Conservation (phyloP, 2,888 invertebrate species). For the Aspidiotus rigidus region DNA sequence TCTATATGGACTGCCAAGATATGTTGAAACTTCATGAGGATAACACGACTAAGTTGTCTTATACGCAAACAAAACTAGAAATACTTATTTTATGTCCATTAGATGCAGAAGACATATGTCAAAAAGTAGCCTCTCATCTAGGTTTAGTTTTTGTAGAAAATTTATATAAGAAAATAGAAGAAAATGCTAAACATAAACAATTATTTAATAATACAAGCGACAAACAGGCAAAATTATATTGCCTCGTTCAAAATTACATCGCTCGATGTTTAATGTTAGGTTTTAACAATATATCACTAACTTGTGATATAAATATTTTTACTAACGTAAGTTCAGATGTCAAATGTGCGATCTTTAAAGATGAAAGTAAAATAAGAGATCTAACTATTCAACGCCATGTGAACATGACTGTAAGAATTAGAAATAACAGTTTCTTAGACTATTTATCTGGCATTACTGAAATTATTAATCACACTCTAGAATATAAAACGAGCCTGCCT, state of each 20-base stretch:
- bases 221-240: background rate
- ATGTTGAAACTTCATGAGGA: background rate
- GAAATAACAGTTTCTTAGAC: background rate
- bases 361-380: constrained; percentile 1
- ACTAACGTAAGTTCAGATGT: background rate
- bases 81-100: constrained; percentile 1
- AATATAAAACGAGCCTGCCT: constrained; percentile 1
- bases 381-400: constrained; percentile 2
- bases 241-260: background rate
- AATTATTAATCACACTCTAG: background rate
- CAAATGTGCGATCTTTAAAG: constrained; percentile 1
- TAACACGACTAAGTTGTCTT: constrained; percentile 1
- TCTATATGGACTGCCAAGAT: background rate
- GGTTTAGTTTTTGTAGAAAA: background rate
- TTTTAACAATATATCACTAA: background rate
- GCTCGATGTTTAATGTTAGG: constrained; percentile 2
- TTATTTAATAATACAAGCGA: background rate
- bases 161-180: background rate
- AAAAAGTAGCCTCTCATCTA: background rate
- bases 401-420: background rate
- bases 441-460: background rate
- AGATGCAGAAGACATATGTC: background rate
- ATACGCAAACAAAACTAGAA: constrained; percentile 1
- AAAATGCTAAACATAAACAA: background rate
- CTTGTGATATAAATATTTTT: background rate